These are phyloP conservation scores for Urocolius indicus DNA, from an alignment of 2,113 vertebrate genomes.

Conservation along the genomic window DNA sequence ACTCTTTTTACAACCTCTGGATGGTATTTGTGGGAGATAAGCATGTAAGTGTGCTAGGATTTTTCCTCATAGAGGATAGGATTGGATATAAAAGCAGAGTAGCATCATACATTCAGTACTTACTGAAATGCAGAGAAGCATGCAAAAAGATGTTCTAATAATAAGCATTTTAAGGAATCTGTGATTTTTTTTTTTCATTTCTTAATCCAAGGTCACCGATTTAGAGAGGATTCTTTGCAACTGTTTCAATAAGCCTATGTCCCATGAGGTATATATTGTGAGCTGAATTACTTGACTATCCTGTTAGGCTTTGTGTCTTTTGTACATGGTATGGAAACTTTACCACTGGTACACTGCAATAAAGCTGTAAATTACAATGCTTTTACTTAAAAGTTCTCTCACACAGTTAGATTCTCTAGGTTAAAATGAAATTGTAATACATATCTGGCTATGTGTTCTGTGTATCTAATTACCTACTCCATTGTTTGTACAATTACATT, in stretches of 20 bases:
- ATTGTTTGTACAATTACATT: not conserved
- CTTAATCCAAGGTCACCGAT: not conserved
- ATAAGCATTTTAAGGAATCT: not conserved
- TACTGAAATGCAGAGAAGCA: not conserved
- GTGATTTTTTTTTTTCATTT: not conserved
- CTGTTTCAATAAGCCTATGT: not conserved
- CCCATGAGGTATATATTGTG: not conserved
- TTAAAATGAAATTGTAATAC: constrained; percentile 1
- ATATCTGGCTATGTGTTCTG: not conserved
- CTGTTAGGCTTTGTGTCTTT: not conserved
- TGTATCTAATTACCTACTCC: not conserved
- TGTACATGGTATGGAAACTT: not conserved
- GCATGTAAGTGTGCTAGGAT: not conserved
- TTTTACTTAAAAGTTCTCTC: not conserved
- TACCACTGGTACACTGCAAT: not conserved
- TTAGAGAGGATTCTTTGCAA: not conserved
- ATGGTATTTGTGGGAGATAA: constrained; percentile 16
- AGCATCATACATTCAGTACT: not conserved
- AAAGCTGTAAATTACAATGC: not conserved
- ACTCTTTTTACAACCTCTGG: not conserved
- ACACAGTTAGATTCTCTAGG: not conserved
- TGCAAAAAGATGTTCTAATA: not conserved
- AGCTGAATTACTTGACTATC: not conserved
- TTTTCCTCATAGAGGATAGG: not conserved
- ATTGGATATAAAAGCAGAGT: not conserved